Base-by-base conservation (phyloP, 2,888 invertebrate species). In the Melinopterus prodromus region DNA sequence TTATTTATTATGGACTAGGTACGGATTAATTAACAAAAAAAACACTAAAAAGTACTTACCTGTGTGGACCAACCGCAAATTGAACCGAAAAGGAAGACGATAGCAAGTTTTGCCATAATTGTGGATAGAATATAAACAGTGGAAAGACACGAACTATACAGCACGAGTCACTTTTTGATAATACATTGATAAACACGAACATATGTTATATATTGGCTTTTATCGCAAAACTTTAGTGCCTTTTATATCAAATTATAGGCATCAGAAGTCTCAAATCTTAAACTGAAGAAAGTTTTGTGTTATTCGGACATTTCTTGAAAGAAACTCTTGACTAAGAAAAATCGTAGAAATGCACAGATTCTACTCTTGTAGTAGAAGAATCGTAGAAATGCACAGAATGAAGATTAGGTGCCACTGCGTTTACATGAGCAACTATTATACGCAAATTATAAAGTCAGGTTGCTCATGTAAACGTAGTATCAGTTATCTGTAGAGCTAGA, bases 31-130 rank as follows among this genome's bases (percentile, higher is more conserved):
- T n/a, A 26, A 26, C 1, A 26, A 53, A 53, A 2, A 53, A 12
- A 53, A 26, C 12, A 12, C 7, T 53, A 53, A 53, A 53, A 53
- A 9, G 1, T 78, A 76, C 79, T 6, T 79, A 79, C 79, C 71
- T 79, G 79, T 0, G 37, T n/a, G 15, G 79, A 79, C 38, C 15
- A 79, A 38, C 53, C 79, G 14, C 37, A 36, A 69, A 79, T 36
- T 9, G 16, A 38, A 38, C 37, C 9, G 35, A 76, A 12, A 75
- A 79, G 12, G 4, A 79, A 70, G 7, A 35, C 16, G 9, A 37
- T 9, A 16, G 76, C 6, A 0, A 38, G 76, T 37, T 14, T 35
- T 36, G 69, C 15, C 70, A 78, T 78, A 16, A 76, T 38, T 74
- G n/a, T 37, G 7, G 37, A 53, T 53, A 9, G 12, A 26, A 26